Base-by-base conservation (phyloP, 2,113 vertebrate species). In the Vulpes lagopus region DNA sequence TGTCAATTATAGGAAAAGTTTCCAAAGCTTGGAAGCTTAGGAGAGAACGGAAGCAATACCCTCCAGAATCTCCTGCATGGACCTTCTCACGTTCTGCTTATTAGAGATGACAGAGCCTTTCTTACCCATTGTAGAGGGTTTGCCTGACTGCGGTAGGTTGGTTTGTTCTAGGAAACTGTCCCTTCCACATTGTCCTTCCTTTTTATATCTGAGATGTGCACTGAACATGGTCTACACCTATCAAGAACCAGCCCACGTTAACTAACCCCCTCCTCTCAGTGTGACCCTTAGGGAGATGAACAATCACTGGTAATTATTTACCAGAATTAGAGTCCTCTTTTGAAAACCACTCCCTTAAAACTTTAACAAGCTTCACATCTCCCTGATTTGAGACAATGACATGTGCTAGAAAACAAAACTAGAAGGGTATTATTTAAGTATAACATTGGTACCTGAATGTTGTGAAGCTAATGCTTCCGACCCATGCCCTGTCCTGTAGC, bases 11-110 rank as follows among this genome's bases (percentile, higher is more conserved):
- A 23, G 27, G 23, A 55, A 43, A 67, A 59, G 22, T 22, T 73
- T 90, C 23, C 20, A 19, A 43, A 43, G 7, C 43, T 43, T 43
- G 43, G 43, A 43, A 43, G 43, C 43, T 43, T 43, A 62, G 11
- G 3, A 32, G 15, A 84, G 8, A 84, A 80, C 35, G 20, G 12
- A 53, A 64, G 49, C 2, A 17, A 69, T 22, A 38, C 8, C 43
- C 8, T 51, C 0, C 0, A 20, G 2, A 11, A 8, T 62, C 32
- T 64, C 43, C n/a, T 59, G 55, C 20, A 0, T 11, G 32, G 19
- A 22, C 53, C 8, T 64, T 81, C 5, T 11, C 23, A 30, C 0
- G 1, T 17, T 2, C 53, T 71, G 1, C 3, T 43, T 8, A 7
- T 51, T 12, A 25, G 53, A 25, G 76, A 17, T 81, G 32, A 9